Evolutionary conservation across 2,797 vertebrate species (phyloP).

Genomic region (Enteromius paludinosus): DNA sequence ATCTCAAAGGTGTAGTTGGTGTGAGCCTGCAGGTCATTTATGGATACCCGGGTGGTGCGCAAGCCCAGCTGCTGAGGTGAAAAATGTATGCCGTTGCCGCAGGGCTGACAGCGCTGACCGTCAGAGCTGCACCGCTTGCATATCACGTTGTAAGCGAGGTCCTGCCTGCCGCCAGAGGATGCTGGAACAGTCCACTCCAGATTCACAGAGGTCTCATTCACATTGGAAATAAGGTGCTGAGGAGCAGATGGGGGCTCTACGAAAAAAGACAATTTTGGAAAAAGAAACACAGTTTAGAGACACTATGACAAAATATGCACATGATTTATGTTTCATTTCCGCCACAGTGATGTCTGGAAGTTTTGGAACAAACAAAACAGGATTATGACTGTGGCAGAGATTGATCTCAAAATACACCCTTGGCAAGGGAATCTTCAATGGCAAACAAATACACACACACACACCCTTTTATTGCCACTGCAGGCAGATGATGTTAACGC

Average conservation of each 20-base stretch:
- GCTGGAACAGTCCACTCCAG: slow-evolving; percentile 93
- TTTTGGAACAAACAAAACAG: slow-evolving; percentile 44
- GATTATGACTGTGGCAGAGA: slow-evolving; percentile 35
- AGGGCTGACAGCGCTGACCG: slow-evolving; percentile 86
- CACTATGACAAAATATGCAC: slow-evolving; percentile 17
- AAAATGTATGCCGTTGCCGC: slow-evolving; percentile 88
- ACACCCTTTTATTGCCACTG: slow-evolving; percentile 47
- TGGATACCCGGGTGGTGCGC: slow-evolving; percentile 87
- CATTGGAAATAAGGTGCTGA: slow-evolving; percentile 94
- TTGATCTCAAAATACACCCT: slow-evolving; percentile 45
- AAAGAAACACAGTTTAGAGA: slow-evolving; percentile 9
- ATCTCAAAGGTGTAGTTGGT: slow-evolving; percentile 97
- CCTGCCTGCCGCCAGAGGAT: slow-evolving; percentile 84
- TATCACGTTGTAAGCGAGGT: slow-evolving; percentile 89
- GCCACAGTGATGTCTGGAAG: slow-evolving; percentile 24
- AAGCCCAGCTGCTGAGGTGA: slow-evolving; percentile 87
- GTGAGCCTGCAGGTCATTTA: slow-evolving; percentile 95
- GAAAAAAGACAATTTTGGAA: slow-evolving; percentile 44
- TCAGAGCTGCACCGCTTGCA: slow-evolving; percentile 85
- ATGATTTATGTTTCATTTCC: slow-evolving; percentile 37
- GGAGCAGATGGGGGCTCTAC: slow-evolving; percentile 93
- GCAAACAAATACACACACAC: slow-evolving; percentile 38
- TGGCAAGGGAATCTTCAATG: slow-evolving; percentile 44
- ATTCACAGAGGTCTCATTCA: slow-evolving; percentile 97
- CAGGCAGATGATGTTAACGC: slow-evolving; percentile 29